phyloP scores from a whole-genome alignment of 2,797 vertebrate genomes.

The Lindbergichthys nudifrons region DNA sequence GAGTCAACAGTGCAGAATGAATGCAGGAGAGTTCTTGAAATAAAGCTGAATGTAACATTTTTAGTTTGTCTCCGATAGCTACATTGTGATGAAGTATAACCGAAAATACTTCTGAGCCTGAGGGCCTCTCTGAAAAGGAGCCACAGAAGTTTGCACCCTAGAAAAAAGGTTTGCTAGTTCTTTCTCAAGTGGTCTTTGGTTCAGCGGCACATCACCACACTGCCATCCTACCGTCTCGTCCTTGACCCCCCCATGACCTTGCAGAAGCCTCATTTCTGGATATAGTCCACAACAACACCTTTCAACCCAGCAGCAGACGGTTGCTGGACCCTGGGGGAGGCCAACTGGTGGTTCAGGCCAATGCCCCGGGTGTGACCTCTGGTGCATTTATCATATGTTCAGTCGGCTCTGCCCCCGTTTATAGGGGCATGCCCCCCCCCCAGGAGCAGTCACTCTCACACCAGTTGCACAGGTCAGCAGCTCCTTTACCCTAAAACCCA shows the following conservation, averaged over 20 bases:
- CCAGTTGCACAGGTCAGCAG: constrained; percentile 70
- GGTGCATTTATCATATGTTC: constrained; percentile 74
- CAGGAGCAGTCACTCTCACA: constrained; percentile 61
- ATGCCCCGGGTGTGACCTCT: constrained; percentile 67
- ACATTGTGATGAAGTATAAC: constrained; percentile 17
- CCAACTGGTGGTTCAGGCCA: constrained; percentile 70
- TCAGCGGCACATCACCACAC: constrained; percentile 20
- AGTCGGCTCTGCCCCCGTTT: constrained; percentile 72
- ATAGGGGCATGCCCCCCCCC: constrained; percentile 56
- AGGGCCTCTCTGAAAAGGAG: constrained; percentile 20
- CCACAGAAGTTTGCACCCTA: constrained; percentile 1
- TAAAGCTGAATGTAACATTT: constrained; percentile 17
- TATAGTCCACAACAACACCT: constrained; percentile 64
- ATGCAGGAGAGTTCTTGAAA: constrained; percentile 4
- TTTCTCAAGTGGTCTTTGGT: neutral
- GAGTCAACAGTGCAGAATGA: constrained; percentile 7
- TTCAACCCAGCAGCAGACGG: constrained; percentile 62
- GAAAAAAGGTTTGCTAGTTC: neutral
- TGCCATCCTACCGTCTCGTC: constrained; percentile 30
- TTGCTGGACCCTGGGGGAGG: constrained; percentile 66
- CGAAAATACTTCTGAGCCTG: neutral
- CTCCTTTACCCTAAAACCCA: constrained; percentile 52
- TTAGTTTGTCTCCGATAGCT: constrained; percentile 27
- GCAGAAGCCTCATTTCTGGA: constrained; percentile 37
- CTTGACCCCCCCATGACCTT: constrained; percentile 32